Evolutionary conservation across 2,113 vertebrate species (phyloP).

Genomic region (Etheostoma cragini): DNA sequence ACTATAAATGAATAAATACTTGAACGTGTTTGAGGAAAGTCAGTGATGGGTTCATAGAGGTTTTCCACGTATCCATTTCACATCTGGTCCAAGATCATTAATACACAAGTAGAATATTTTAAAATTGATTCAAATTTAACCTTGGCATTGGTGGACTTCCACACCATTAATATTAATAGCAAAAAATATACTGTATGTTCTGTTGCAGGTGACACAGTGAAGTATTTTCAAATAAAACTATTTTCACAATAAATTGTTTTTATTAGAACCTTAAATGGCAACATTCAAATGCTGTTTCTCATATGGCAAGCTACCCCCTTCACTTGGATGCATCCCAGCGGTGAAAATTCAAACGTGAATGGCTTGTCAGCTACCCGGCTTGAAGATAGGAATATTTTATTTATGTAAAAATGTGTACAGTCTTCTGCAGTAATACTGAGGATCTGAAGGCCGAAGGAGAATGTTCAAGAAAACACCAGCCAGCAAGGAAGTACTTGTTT

Average conservation of each 20-base stretch:
- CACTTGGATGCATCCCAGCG: not conserved
- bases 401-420: slow-evolving; percentile 40
- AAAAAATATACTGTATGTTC: too few species aligned
- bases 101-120: too few species aligned
- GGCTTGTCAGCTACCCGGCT: slow-evolving; percentile 29
- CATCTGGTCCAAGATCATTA: not conserved
- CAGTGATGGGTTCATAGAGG: not conserved
- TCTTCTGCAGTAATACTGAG: slow-evolving; percentile 23
- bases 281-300: slow-evolving; percentile 28
- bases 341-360: slow-evolving; percentile 38
- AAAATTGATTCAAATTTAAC: not conserved
- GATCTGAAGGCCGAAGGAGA: slow-evolving; percentile 27
- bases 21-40: not conserved
- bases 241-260: not conserved
- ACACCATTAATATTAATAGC: not conserved
- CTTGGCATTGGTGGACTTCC: not conserved
- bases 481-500: slow-evolving; percentile 26
- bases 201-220: not conserved
- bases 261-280: slow-evolving; percentile 13
- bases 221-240: not conserved
- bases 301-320: not conserved
- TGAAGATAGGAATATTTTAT: slow-evolving; percentile 36
- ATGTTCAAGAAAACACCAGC: slow-evolving; percentile 12
- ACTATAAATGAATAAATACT: not conserved
- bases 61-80: not conserved